Base-by-base conservation (phyloP, 2,113 vertebrate genomes). In the Chloropsis cyanopogon region DNA sequence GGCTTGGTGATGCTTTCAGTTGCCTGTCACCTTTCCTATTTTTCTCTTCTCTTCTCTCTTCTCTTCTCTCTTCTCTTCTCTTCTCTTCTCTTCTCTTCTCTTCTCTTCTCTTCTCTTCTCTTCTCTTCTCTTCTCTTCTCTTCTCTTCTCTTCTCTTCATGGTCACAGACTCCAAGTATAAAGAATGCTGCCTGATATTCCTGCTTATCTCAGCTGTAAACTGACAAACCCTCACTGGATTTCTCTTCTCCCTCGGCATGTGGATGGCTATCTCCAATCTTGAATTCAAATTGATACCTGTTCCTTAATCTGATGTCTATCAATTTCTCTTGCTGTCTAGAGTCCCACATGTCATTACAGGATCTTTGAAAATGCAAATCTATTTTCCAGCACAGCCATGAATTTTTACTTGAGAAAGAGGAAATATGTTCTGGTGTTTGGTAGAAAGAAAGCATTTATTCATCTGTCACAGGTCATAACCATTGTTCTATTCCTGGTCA, bases 401-500 rank as follows among this genome's bases (percentile, higher is more conserved):
- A 86, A 26, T 59, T 95, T 88, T 91, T 84, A 86, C 50, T 73
- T 83, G 42, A 86, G 76, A 93, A 86, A 88, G 25, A 88, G 80
- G 59, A 92, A 92, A 61, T 80, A 79, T 26, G 59, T 93, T 82
- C 53, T 90, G n/a, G 44, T 90, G 44, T 76, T 87, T 64, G n/a
- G 82, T 65, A 88, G 59, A 88, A 93, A 88, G 70, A 41, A 93
- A 93, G n/a, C 46, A 90, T 42, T 86, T 56, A 65, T 85, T 82
- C 71, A 49, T 72, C 57, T 75, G 47, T 90, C 75, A 82, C 92
- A 96, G 77, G 37, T 92, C 90, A 88, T 86, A 96, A 88, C 49
- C 49, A 88, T 76, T 94, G 70, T 86, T 93, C 29, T 37, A 72
- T 72, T 91, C 28, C 49, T 6, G 24, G 57, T 76, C 46, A 42